phyloP scores from a whole-genome alignment of 2,113 vertebrate species.

The Microcebus jonahi region DNA sequence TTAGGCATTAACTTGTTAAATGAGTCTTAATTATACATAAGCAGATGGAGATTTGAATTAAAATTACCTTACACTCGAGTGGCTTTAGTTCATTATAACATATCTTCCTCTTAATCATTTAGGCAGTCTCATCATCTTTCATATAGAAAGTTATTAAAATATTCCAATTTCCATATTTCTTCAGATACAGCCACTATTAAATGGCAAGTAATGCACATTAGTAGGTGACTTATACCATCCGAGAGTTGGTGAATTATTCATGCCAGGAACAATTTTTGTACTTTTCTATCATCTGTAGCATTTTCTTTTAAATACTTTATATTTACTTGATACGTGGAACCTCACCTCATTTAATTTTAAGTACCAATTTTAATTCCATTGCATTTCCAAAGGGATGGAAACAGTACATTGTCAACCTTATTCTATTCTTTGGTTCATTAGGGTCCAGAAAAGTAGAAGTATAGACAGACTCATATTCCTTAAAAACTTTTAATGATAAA shows the following conservation, averaged over 20 bases:
- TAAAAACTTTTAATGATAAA: not conserved
- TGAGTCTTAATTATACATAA: slow-evolving; percentile 94
- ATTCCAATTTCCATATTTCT: slow-evolving; percentile 91
- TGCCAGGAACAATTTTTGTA: slow-evolving; percentile 83
- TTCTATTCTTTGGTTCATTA: slow-evolving; percentile 59
- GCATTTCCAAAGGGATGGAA: slow-evolving; percentile 48
- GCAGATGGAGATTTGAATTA: slow-evolving; percentile 97
- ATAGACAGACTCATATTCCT: not conserved
- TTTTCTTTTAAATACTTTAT: slow-evolving; percentile 84
- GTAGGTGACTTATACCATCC: slow-evolving; percentile 85
- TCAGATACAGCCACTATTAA: slow-evolving; percentile 89
- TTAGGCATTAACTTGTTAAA: slow-evolving; percentile 94
- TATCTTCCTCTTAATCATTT: slow-evolving; percentile 94
- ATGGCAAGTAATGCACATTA: slow-evolving; percentile 87
- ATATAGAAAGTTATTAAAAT: slow-evolving; percentile 90
- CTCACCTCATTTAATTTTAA: slow-evolving; percentile 81
- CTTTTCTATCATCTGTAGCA: slow-evolving; percentile 83
- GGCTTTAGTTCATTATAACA: slow-evolving; percentile 95
- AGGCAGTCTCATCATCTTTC: slow-evolving; percentile 91
- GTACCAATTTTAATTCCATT: slow-evolving; percentile 70
- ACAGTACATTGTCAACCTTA: slow-evolving; percentile 56
- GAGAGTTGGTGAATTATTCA: slow-evolving; percentile 87
- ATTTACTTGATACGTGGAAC: slow-evolving; percentile 81
- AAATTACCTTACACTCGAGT: slow-evolving; percentile 94
- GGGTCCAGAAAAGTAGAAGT: not conserved